A percentile compares a stretch with the other conserved stretches of the same genome.
phyloP scores from a whole-genome alignment of 2,113 vertebrate genomes.

The Ia io region DNA sequence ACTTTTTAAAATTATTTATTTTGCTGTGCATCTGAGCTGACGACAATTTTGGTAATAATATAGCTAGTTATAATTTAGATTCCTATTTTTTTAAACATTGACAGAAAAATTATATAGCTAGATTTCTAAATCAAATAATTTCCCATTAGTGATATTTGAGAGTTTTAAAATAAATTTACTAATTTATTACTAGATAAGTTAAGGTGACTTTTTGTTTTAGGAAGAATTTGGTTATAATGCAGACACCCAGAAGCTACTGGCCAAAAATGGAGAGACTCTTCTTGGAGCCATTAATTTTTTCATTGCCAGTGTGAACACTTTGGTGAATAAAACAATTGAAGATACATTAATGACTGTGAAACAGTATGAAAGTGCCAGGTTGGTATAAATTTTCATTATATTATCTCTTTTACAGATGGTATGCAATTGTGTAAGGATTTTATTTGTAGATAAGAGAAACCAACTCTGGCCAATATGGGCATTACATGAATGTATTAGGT shows the following conservation, averaged over 20 bases:
- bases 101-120: conserved; percentile 27
- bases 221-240: conserved; percentile 99
- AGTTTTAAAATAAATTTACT: conserved; percentile 20
- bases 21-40: conserved; percentile 37
- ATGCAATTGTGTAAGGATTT: neutral
- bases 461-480: neutral
- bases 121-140: conserved; percentile 51
- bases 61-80: conserved; percentile 38
- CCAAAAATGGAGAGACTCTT: conserved; percentile 98
- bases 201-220: conserved; percentile 82
- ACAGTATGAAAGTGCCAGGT: conserved; percentile 97
- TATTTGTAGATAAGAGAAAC: conserved; percentile 16
- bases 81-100: conserved; percentile 29
- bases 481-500: neutral
- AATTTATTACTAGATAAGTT: conserved; percentile 59
- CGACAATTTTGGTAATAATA: conserved; percentile 44
- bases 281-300: conserved; percentile 97
- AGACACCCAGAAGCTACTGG: conserved; percentile 96
- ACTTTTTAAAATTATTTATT: conserved; percentile 51
- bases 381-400: conserved; percentile 53
- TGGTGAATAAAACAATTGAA: conserved; percentile 99
- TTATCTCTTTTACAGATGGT: conserved; percentile 31
- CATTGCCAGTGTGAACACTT: conserved; percentile 94
- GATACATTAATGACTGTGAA: conserved; percentile 98
- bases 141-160: neutral